These are phyloP conservation scores for Maylandia zebra DNA, from an alignment of 2,113 vertebrate genomes.

Conservation along the genomic window DNA sequence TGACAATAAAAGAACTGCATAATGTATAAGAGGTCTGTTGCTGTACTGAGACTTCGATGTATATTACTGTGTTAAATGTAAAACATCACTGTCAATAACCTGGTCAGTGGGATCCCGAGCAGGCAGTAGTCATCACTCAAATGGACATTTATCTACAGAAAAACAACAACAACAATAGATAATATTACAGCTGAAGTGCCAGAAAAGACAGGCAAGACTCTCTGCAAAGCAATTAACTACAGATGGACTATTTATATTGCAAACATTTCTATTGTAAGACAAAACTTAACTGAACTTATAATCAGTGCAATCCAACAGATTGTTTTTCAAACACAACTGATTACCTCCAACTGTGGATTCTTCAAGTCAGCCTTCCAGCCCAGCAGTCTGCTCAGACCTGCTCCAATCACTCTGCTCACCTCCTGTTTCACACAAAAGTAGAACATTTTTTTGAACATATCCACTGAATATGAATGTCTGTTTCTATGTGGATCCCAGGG, in stretches of 20 bases:
- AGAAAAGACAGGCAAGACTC: not conserved
- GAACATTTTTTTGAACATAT: not conserved
- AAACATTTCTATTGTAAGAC: not conserved
- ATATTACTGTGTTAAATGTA: not conserved
- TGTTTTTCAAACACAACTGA: not conserved
- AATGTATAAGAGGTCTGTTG: not conserved
- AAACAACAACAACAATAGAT: not conserved
- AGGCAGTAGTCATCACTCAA: slow-evolving; percentile 82
- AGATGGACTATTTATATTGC: accelerated
- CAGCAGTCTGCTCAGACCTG: slow-evolving; percentile 69
- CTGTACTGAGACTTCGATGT: not conserved
- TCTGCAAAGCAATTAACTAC: not conserved
- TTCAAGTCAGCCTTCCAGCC: slow-evolving; percentile 82
- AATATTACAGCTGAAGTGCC: not conserved
- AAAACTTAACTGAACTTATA: not conserved
- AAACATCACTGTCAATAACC: slow-evolving; percentile 54
- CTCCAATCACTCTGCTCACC: slow-evolving; percentile 76
- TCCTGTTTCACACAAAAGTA: slow-evolving; percentile 65
- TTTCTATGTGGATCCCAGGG: not conserved
- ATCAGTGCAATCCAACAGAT: not conserved
- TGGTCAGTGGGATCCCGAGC: slow-evolving; percentile 84
- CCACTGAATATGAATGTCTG: not conserved
- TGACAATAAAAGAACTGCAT: not conserved
- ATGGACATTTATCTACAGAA: slow-evolving; percentile 79
- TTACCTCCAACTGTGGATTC: slow-evolving; percentile 82